Conservation (phyloP, 1,140 invertebrate species). For the Drosophila pachea region DNA sequence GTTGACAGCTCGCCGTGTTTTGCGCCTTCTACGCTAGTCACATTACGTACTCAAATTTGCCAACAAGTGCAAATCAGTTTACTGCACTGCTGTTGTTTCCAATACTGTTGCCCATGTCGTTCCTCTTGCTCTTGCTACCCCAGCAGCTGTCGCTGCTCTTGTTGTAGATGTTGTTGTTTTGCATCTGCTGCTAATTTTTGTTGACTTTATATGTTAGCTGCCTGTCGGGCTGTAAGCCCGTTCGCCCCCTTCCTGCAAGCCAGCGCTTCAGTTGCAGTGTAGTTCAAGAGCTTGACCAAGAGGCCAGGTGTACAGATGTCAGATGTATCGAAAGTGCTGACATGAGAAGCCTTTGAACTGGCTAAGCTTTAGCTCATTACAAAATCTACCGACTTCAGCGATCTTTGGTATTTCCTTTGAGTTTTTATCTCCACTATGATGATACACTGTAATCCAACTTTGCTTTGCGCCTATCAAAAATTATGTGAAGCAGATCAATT, state of each 20-base stretch:
- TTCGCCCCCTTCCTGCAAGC: background rate
- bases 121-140: too few species aligned
- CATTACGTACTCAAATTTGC: constrained; percentile 34
- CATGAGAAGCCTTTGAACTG: background rate
- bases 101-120: too few species aligned
- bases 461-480: too few species aligned
- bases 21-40: constrained; percentile 34
- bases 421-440: too few species aligned
- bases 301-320: background rate
- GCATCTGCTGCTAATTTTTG: constrained; percentile 53
- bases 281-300: background rate
- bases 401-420: too few species aligned
- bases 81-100: constrained; percentile 36
- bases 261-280: constrained; percentile 2
- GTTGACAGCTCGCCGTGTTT: constrained; percentile 50
- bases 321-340: background rate
- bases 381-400: background rate
- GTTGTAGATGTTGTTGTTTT: constrained; percentile 33
- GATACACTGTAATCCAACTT: too few species aligned
- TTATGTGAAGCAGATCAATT: background rate
- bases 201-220: constrained; percentile 53
- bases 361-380: background rate
- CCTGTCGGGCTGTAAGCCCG: background rate
- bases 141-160: constrained; percentile 30
- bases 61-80: constrained; percentile 67